Base-by-base conservation (phyloP, 2,888 invertebrate genomes). In the Pachycephus smyrnensis region DNA sequence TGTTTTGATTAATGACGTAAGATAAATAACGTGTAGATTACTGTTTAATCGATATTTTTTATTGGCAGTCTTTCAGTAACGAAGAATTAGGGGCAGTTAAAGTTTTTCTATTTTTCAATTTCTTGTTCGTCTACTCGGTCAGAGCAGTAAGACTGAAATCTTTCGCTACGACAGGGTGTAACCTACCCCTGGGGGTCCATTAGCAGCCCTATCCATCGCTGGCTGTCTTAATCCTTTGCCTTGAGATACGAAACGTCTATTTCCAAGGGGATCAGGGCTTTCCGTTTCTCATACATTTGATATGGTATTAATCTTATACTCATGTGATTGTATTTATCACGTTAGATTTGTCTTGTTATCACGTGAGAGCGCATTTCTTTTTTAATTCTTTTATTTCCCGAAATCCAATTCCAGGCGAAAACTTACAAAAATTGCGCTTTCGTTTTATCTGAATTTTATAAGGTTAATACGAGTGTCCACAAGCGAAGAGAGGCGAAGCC, bases 221-320 rank as follows among this genome's bases (percentile, higher is more conserved):
- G 37, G 32, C 74, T 73, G 73, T 73, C 77, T 68, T 37, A 77
- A 77, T 77, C 77, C 77, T 77, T 74, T 74, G 69, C 74, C 74
- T 77, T 31, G 6, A 68, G 30, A 31, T 11, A 9, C 4, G 55
- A 55, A 55, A 55, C 55, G 55, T 55, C 55, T 55, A 55, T 55
- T 55, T 9, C 55, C 55, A 55, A 55, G 23, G 23, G 2, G 23
- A 55, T 23, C 55, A 55, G 23, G 55, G 23, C 23, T 55, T 6
- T 55, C 0, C 9, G 23, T 9, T 55, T 55, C 15, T 55, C 55
- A 55, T 23, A 55, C 55, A 55, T 55, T 55, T 23, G 0, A 23
- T 9, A 6, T 23, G 2, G 9, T 55, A 9, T 23, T 55, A 23
- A 55, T 55, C 23, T 40, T 40, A 40, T 1, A 15, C 40, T 40